These are phyloP conservation scores for Indri indri DNA, from an alignment of 2,113 vertebrate genomes.

Conservation along the genomic window DNA sequence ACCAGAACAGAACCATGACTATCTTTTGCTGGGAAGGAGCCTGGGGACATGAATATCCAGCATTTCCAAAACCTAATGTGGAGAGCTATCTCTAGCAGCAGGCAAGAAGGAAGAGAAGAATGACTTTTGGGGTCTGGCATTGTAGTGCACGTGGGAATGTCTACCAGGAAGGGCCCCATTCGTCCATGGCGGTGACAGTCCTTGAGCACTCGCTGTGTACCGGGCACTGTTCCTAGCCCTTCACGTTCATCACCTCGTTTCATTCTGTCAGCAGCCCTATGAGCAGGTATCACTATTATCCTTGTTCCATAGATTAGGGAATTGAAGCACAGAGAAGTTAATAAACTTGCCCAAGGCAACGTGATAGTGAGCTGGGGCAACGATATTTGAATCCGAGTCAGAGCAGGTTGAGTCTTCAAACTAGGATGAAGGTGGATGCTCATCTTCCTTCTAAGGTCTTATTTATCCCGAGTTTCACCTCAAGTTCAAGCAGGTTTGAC, in stretches of 20 bases:
- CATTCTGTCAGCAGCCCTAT: neutral
- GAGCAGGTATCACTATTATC: neutral
- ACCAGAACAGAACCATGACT: neutral
- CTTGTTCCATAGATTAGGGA: neutral
- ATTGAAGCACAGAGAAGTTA: neutral
- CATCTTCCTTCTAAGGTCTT: neutral
- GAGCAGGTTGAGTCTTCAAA: neutral
- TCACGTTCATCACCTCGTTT: neutral
- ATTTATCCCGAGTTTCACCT: neutral
- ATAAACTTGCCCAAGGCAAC: neutral
- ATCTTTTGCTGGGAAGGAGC: neutral
- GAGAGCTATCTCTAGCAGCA: neutral
- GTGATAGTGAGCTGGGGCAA: neutral
- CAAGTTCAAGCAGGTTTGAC: neutral
- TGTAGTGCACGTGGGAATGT: too few relatives aligned
- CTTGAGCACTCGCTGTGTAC: neutral
- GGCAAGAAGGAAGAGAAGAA: neutral
- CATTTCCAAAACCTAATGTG: neutral
- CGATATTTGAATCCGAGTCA: neutral
- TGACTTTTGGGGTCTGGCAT: neutral
- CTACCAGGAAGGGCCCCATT: rapidly evolving
- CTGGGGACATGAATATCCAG: neutral
- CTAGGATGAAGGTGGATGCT: neutral
- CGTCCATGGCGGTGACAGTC: neutral
- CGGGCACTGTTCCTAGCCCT: neutral